These are phyloP conservation scores for Nibea coibor DNA, from an alignment of 2,113 vertebrate genomes.

Conservation along the genomic window DNA sequence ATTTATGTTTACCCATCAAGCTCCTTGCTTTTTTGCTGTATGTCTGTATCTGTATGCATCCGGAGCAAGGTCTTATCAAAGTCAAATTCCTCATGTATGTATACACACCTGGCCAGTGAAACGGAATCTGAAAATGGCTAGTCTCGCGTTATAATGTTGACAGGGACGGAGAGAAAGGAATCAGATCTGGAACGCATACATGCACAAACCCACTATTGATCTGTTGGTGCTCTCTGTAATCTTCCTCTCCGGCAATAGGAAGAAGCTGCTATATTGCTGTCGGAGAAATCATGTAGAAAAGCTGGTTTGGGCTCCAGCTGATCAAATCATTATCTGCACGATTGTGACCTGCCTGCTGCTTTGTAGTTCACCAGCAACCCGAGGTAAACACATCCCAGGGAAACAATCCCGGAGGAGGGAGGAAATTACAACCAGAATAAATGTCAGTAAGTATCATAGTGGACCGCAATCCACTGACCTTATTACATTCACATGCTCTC, in stretches of 20 bases:
- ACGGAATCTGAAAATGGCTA: background rate
- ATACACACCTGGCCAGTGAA: no score
- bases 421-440: background rate
- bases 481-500: background rate
- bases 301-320: constrained; percentile 42
- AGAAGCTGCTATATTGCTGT: constrained; percentile 11
- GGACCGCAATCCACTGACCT: no score
- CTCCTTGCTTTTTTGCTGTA: no score
- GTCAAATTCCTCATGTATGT: no score
- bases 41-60: no score
- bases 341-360: constrained; percentile 49
- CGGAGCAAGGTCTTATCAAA: no score
- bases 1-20: no score
- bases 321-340: constrained; percentile 62
- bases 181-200: background rate
- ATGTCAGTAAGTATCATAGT: no score
- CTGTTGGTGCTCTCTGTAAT: constrained; percentile 49
- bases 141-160: background rate
- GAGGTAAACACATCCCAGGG: constrained; percentile 49
- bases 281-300: constrained; percentile 62
- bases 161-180: background rate
- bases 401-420: constrained; percentile 9
- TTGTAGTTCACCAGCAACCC: constrained; percentile 41
- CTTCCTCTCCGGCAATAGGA: constrained; percentile 19
- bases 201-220: background rate